Percentiles rank a stretch among this genome's conserved stretches.
These are phyloP conservation scores for Erythrocebus patas DNA, from an alignment of 2,113 vertebrate genomes.

Conservation along the genomic window DNA sequence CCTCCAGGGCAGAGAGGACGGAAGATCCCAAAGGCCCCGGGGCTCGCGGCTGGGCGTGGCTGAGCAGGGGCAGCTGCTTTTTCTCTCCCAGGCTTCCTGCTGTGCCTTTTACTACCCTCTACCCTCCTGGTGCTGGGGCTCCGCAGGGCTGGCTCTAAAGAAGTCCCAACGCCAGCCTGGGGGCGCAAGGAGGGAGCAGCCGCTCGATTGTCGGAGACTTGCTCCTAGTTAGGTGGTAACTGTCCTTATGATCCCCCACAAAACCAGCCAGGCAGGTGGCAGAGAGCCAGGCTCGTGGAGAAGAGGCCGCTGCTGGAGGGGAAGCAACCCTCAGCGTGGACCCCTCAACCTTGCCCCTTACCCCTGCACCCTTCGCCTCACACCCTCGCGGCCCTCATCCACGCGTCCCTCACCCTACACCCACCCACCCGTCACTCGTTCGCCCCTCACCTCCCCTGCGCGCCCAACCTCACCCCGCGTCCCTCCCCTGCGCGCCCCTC, in stretches of 20 bases:
- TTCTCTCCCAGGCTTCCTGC: too few relatives aligned
- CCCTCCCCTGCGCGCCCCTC: too few relatives aligned
- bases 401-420: too few relatives aligned
- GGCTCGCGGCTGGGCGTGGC: background rate
- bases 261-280: background rate
- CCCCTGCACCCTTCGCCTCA: too few relatives aligned
- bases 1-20: background rate
- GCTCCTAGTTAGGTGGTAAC: background rate
- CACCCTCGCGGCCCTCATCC: too few relatives aligned
- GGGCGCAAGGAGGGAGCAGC: too few relatives aligned
- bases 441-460: fast-evolving
- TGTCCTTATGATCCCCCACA: background rate
- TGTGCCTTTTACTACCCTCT: background rate
- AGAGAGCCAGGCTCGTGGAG: background rate
- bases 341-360: too few relatives aligned
- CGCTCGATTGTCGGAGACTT: background rate
- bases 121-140: background rate
- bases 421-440: too few relatives aligned
- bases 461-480: too few relatives aligned
- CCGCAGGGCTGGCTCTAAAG: background rate
- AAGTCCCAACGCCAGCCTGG: too few relatives aligned
- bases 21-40: background rate
- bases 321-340: background rate
- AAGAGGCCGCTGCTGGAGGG: too few relatives aligned
- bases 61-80: background rate